Conservation (phyloP, 2,797 vertebrate species). For the Acrocephalus scirpaceus region DNA sequence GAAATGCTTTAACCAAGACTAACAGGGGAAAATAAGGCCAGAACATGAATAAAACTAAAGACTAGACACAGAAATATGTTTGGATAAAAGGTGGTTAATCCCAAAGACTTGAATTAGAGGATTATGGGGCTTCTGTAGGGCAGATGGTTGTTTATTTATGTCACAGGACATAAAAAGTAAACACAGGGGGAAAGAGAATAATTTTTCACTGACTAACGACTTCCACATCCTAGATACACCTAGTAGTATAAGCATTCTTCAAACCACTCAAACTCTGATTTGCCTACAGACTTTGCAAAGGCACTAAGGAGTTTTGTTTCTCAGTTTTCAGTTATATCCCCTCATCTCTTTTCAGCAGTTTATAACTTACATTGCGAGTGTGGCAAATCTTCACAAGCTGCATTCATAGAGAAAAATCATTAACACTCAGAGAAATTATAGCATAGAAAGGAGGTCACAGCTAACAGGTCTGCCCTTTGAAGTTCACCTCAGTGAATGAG, state of each 20-base stretch:
- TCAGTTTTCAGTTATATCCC: background rate
- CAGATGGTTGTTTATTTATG: background rate
- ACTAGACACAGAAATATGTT: background rate
- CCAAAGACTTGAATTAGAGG: background rate
- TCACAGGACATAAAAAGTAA: background rate
- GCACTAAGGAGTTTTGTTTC: background rate
- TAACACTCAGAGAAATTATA: background rate
- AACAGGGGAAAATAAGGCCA: background rate
- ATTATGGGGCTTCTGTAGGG: background rate
- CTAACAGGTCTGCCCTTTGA: background rate
- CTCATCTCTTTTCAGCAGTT: background rate
- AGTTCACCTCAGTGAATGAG: background rate
- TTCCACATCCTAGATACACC: background rate
- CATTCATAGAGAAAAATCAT: background rate
- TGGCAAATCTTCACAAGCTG: background rate
- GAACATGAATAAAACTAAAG: background rate
- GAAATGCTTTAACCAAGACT: background rate
- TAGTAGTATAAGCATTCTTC: background rate
- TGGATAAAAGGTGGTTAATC: slow-evolving; percentile 28
- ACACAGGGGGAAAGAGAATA: background rate
- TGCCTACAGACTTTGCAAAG: background rate
- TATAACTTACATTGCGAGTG: background rate
- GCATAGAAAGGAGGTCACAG: background rate
- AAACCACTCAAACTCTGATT: background rate
- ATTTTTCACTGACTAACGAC: background rate